Conservation (phyloP, 2,113 vertebrate species). For the Dasyurus viverrinus region DNA sequence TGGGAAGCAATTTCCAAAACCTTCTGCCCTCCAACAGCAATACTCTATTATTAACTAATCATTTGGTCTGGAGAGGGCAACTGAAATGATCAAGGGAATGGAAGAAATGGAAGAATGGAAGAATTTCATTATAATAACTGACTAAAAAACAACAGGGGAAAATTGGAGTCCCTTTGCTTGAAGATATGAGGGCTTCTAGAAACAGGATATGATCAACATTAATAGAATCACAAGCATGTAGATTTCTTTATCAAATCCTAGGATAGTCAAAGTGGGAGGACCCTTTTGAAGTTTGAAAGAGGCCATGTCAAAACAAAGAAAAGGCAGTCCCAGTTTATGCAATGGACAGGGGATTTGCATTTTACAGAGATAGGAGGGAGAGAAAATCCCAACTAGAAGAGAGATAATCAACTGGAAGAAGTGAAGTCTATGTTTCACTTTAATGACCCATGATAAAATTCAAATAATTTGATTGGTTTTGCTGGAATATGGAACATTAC, state of each 20-base stretch:
- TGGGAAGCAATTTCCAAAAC: slow-evolving; percentile 8
- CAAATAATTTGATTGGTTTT: slow-evolving; percentile 10
- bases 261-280: background rate
- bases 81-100: background rate
- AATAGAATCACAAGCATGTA: background rate
- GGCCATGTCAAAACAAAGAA: background rate
- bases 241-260: background rate
- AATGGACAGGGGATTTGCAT: background rate
- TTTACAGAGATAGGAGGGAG: background rate
- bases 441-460: slow-evolving; percentile 2
- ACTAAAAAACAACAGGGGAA: slow-evolving; percentile 29
- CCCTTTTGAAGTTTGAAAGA: background rate
- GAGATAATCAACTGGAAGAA: background rate
- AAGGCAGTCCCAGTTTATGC: background rate
- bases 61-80: background rate
- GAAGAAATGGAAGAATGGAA: background rate
- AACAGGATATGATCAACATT: background rate
- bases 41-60: slow-evolving; percentile 30
- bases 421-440: background rate
- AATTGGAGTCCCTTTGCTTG: background rate
- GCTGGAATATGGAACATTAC: background rate
- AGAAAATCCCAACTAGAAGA: background rate
- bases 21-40: background rate
- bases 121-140: background rate
- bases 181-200: background rate